These are phyloP conservation scores for Epizoanthus ramosus DNA, from an alignment of 92 coral and sea anemone genomes.

Conservation along the genomic window DNA sequence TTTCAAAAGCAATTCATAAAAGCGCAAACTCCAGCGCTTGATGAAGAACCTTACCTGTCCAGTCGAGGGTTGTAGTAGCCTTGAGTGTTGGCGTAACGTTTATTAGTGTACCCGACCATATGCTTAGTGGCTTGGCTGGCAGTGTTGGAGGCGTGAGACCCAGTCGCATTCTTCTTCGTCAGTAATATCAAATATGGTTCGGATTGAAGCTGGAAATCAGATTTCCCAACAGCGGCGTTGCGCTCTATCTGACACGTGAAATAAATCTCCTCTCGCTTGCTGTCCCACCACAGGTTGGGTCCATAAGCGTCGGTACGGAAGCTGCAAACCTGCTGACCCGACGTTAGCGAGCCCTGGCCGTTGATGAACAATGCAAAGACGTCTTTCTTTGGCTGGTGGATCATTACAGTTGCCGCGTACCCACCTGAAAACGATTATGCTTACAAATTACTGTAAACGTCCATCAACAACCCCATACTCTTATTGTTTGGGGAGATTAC, in stretches of 20 bases:
- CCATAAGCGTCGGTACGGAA: conserved; percentile 77
- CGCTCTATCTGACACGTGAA: conserved; percentile 79
- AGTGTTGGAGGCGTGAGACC: conserved; percentile 71
- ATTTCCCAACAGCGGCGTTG: conserved; percentile 44
- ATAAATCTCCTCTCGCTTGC: conserved; percentile 73
- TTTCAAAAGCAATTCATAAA: no score
- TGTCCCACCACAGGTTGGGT: conserved; percentile 80
- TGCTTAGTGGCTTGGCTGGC: conserved; percentile 55
- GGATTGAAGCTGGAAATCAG: conserved; percentile 37
- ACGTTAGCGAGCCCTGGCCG: conserved; percentile 39
- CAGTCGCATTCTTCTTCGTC: conserved; percentile 80
- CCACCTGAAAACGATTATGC: conserved; percentile 68
- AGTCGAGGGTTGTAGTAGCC: conserved; percentile 80
- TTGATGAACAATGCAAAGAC: conserved; percentile 57
- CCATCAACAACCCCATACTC: no score
- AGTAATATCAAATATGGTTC: conserved; percentile 59
- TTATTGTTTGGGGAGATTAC: no score
- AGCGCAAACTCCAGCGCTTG: neutral
- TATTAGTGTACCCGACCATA: conserved; percentile 81
- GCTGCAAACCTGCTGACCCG: conserved; percentile 51
- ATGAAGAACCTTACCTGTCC: conserved; percentile 70
- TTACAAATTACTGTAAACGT: neutral
- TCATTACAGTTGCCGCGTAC: conserved; percentile 71
- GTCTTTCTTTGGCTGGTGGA: conserved; percentile 62
- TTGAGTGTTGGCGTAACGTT: conserved; percentile 65